Percentiles rank a stretch among this genome's conserved stretches.
These are phyloP conservation scores for Nibea coibor DNA, from an alignment of 2,113 vertebrate genomes.

Conservation along the genomic window DNA sequence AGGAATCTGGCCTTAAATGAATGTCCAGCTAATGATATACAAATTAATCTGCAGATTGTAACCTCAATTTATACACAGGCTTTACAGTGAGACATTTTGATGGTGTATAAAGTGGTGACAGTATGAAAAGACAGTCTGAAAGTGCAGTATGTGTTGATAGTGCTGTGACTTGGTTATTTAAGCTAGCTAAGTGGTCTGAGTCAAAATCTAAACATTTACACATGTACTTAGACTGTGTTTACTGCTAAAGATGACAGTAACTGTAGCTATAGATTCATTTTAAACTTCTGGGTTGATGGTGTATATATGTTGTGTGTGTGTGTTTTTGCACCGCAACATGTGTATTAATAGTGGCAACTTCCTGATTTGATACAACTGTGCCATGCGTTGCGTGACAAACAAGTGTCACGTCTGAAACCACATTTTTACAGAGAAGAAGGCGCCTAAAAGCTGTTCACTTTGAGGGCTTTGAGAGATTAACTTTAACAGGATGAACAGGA, in stretches of 20 bases:
- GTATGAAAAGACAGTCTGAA: background rate
- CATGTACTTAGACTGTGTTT: background rate
- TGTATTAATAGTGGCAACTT: background rate
- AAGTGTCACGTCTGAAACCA: background rate
- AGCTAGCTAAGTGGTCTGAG: background rate
- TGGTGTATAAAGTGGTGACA: background rate
- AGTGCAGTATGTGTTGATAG: background rate
- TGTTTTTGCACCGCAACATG: background rate
- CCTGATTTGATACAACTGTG: background rate
- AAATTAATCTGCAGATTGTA: background rate
- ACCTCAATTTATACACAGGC: background rate
- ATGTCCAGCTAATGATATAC: background rate
- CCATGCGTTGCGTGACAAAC: background rate
- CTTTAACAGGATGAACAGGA: background rate
- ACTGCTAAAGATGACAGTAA: background rate
- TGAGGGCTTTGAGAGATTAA: background rate
- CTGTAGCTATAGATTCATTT: background rate
- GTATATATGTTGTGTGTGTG: background rate
- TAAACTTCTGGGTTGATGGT: background rate
- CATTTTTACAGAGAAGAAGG: background rate
- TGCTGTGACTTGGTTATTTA: background rate
- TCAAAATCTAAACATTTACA: slow-evolving; percentile 10
- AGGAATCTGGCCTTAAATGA: too few relatives aligned
- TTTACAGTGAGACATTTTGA: background rate
- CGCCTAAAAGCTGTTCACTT: background rate